phyloP scores from a whole-genome alignment of 2,888 invertebrate species.

The Auanema sp. region DNA sequence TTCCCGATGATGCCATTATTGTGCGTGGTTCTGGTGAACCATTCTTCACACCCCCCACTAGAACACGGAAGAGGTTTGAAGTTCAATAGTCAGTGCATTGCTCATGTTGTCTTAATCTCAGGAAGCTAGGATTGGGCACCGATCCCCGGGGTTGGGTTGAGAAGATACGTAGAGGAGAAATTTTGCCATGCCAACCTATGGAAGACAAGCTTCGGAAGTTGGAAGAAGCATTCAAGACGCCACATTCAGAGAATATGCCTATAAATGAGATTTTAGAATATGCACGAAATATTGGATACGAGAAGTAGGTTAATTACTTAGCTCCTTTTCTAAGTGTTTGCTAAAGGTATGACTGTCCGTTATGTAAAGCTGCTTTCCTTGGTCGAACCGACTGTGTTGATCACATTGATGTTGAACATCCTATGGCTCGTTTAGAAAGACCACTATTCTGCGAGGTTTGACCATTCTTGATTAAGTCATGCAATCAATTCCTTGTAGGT shows the following conservation, averaged over 20 bases:
- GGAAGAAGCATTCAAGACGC: constrained; percentile 41
- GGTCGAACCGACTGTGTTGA: constrained; percentile 55
- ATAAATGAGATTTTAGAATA: constrained; percentile 48
- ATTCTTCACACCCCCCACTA: constrained; percentile 43
- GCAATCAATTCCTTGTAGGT: constrained; percentile 21
- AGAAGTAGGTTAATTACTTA: constrained; percentile 31
- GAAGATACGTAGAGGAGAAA: constrained; percentile 53
- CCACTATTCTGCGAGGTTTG: constrained; percentile 58
- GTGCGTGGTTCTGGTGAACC: constrained; percentile 55
- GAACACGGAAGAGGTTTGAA: constrained; percentile 39
- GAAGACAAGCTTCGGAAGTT: constrained; percentile 54
- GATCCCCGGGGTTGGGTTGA: constrained; percentile 54
- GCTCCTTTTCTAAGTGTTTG: neutral
- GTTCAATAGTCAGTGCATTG: no score
- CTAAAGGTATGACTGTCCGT: constrained; percentile 57
- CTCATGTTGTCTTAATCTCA: no score
- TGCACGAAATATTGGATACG: constrained; percentile 54
- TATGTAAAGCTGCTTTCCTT: constrained; percentile 56
- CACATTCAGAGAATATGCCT: constrained; percentile 26
- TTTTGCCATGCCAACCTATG: constrained; percentile 51
- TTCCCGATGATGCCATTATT: constrained; percentile 62
- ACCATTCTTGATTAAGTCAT: constrained; percentile 1
- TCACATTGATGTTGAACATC: constrained; percentile 53
- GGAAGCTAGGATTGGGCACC: constrained; percentile 55
- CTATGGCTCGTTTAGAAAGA: constrained; percentile 35